A percentile compares a stretch with the other conserved stretches of the same genome.
phyloP scores from a whole-genome alignment of 2,888 invertebrate species.

The Drosophila tripunctata region DNA sequence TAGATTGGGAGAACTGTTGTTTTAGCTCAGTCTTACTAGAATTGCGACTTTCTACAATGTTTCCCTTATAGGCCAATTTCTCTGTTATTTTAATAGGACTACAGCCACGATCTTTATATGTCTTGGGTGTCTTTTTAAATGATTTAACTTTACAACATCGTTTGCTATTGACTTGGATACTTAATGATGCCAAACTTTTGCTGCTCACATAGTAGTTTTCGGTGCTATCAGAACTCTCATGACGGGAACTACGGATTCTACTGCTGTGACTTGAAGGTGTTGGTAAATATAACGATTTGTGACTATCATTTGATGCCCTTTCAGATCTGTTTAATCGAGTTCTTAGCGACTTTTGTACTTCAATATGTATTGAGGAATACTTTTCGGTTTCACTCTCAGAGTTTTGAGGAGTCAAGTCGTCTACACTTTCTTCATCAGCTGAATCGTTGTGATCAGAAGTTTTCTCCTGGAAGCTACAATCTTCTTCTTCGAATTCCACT shows the following conservation, averaged over 20 bases:
- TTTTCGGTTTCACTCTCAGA: background rate
- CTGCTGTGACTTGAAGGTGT: background rate
- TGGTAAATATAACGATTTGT: background rate
- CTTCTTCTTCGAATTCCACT: background rate
- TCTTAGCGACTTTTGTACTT: background rate
- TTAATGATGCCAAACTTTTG: background rate
- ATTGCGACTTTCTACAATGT: background rate
- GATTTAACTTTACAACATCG: background rate
- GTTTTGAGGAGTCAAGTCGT: background rate
- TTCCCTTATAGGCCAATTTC: background rate
- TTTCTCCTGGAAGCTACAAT: background rate
- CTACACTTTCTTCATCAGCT: background rate
- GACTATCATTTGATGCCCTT: background rate
- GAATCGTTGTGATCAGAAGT: background rate
- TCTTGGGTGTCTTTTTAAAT: slow-evolving; percentile 8
- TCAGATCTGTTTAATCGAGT: background rate
- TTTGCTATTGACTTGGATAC: background rate
- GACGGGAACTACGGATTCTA: background rate
- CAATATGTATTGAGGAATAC: background rate
- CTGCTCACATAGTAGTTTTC: slow-evolving; percentile 11
- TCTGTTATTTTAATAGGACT: slow-evolving; percentile 56
- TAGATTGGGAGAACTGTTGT: slow-evolving; percentile 16
- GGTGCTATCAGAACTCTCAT: background rate
- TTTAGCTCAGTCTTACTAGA: slow-evolving; percentile 2
- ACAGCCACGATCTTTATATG: slow-evolving; percentile 54